Evolutionary conservation across 2,797 vertebrate genomes (phyloP).

Genomic region (Aulostomus chinensis): DNA sequence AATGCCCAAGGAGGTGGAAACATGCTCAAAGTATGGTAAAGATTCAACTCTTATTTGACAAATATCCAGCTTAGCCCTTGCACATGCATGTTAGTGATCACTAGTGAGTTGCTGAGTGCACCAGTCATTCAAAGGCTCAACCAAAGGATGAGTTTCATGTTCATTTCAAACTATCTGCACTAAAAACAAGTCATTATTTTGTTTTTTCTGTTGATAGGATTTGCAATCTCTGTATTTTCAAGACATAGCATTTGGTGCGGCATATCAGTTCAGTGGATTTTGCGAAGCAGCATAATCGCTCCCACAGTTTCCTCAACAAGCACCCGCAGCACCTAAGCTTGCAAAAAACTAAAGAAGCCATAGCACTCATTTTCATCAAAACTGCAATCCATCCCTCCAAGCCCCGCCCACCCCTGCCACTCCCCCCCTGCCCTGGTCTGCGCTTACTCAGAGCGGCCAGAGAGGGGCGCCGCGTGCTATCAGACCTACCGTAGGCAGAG

Average conservation of each 20-base stretch:
- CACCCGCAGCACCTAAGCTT: constrained; percentile 82
- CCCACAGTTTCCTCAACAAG: constrained; percentile 78
- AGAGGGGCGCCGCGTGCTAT: constrained; percentile 75
- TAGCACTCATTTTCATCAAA: constrained; percentile 79
- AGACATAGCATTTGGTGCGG: constrained; percentile 76
- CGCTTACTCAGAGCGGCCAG: constrained; percentile 80
- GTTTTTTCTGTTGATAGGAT: constrained; percentile 39
- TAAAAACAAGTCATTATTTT: constrained; percentile 43
- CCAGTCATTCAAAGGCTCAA: constrained; percentile 77
- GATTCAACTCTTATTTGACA: constrained; percentile 67
- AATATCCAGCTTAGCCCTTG: constrained; percentile 79
- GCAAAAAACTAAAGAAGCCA: constrained; percentile 81
- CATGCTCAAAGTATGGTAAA: constrained; percentile 59
- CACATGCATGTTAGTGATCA: constrained; percentile 86
- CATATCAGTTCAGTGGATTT: constrained; percentile 78
- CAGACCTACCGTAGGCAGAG: constrained; percentile 87
- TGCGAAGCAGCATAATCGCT: constrained; percentile 78
- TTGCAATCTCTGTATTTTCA: constrained; percentile 64
- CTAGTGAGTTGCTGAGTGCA: constrained; percentile 78
- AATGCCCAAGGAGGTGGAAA: constrained; percentile 43
- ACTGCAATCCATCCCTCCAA: constrained; percentile 73
- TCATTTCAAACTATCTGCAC: constrained; percentile 68
- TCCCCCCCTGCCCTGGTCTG: constrained; percentile 66
- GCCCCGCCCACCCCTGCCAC: constrained; percentile 47
- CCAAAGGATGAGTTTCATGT: constrained; percentile 72